Base-by-base conservation (phyloP, 2,113 vertebrate genomes). In the Hippocampus guttulatus region DNA sequence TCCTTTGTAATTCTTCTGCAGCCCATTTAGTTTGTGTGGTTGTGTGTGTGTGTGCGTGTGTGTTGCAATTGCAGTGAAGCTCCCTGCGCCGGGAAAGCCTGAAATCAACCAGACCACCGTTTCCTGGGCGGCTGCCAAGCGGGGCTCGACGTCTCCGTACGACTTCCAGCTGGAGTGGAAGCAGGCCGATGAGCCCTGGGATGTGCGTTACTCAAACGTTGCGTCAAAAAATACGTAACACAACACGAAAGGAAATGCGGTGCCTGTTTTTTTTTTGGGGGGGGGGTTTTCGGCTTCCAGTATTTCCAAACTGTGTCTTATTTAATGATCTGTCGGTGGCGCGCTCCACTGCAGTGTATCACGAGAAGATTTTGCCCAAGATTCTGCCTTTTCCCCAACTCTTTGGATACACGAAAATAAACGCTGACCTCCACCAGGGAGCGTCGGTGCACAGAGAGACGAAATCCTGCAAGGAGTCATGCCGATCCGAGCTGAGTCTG, bases 71-170 rank as follows among this genome's bases (percentile, higher is more conserved):
- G 10, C 75, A 90, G 89, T 88, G 45, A 90, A 87, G 51, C 16
- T 87, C 65, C 21, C 69, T n/a, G 77, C 75, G 16, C 84, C 85
- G 0, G 43, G 8, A 12, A 51, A 60, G 40, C 87, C 80, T 0
- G 0, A 0, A 0, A 6, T 89, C 67, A 68, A 82, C 76, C 3
- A 1, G 0, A 84, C 75, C 51, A 62, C 16, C 0, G 5, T 84
- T 12, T 51, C 64, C 71, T 87, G 81, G 86, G 0, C 47, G 12
- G 16, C 0, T 0, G 0, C 0, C 0, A 0, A 0, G 0, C 6
- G 27, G 1, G 0, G 0, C 0, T 3, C 0, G 0, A 10, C 73
- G 0, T 73, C 0, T 0, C 0, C 0, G 0, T 0, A 0, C 77
- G 12, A n/a, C 0, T 0, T 0, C 27, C 1, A 88, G 1, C 45